Evolutionary conservation across 2,888 invertebrate genomes (phyloP).

Genomic region (Stenodema calcarata): DNA sequence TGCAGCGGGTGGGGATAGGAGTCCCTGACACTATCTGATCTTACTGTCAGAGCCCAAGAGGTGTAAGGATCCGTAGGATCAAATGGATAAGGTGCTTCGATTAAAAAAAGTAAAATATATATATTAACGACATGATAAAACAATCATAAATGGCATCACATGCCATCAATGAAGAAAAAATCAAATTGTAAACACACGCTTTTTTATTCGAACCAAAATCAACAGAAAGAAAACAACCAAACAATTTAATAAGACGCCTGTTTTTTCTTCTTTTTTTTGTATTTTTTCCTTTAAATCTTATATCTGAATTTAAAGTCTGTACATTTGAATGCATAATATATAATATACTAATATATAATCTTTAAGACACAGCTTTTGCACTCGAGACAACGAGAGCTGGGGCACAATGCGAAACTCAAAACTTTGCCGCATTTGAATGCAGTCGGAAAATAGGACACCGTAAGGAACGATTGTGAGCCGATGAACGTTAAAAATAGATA

Average conservation of each 20-base stretch:
- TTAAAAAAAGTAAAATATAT: conserved; percentile 51
- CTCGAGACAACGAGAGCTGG: conserved; percentile 38
- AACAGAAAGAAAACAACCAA: conserved; percentile 54
- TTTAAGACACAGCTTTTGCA: conserved; percentile 53
- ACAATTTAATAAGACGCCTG: conserved; percentile 52
- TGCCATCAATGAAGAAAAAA: conserved; percentile 49
- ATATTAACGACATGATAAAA: conserved; percentile 50
- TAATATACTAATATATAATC: conserved; percentile 53
- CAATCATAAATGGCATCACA: conserved; percentile 48
- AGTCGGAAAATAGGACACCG: conserved; percentile 16
- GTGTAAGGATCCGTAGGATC: background rate
- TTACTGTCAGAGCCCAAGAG: too few species aligned
- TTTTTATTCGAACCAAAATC: conserved; percentile 55
- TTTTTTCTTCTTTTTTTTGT: conserved; percentile 17
- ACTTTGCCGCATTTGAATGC: conserved; percentile 15
- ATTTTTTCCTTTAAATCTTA: conserved; percentile 39
- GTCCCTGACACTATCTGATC: too few species aligned
- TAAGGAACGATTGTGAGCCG: conserved; percentile 46
- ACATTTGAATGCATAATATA: conserved; percentile 50
- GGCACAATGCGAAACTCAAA: conserved; percentile 55
- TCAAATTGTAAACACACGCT: conserved; percentile 53
- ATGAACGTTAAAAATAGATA: background rate
- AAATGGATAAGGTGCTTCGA: conserved; percentile 1
- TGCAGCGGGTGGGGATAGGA: too few species aligned
- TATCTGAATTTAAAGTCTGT: conserved; percentile 54